phyloP scores from a whole-genome alignment of 2,113 vertebrate genomes.

The Panthera tigris region DNA sequence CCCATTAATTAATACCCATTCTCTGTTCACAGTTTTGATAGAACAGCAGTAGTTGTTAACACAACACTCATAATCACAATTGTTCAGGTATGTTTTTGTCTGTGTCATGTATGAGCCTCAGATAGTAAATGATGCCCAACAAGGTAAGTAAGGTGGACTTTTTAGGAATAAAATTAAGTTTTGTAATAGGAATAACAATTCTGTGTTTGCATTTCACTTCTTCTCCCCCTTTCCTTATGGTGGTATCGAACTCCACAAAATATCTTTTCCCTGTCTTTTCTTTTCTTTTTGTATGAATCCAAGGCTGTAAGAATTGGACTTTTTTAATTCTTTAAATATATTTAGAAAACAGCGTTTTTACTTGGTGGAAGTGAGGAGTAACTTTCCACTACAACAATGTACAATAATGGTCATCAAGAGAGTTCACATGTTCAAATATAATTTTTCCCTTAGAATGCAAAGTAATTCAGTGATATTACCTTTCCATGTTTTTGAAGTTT shows the following conservation, averaged over 20 bases:
- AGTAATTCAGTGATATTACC: conserved; percentile 20
- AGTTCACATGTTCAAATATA: conserved; percentile 12
- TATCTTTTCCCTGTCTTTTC: not conserved
- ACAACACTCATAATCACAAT: conserved; percentile 75
- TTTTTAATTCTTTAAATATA: not conserved
- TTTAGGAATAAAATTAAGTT: conserved; percentile 53
- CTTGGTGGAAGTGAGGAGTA: not conserved
- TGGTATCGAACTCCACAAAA: not conserved
- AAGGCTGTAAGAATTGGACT: not conserved
- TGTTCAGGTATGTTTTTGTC: conserved; percentile 70
- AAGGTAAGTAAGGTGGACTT: conserved; percentile 41
- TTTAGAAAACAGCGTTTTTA: conserved; percentile 9
- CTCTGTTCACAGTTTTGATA: conserved; percentile 77
- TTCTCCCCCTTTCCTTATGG: not conserved
- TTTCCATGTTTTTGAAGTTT: conserved; percentile 20
- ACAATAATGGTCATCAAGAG: not conserved
- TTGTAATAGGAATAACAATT: conserved; percentile 23
- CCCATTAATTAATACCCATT: conserved; percentile 80
- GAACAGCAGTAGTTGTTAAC: conserved; percentile 70
- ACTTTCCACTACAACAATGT: not conserved
- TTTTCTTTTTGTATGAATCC: not conserved
- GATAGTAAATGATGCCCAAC: conserved; percentile 38
- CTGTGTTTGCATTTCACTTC: conserved; percentile 43
- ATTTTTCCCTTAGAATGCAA: not conserved
- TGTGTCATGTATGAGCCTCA: conserved; percentile 33